These are phyloP conservation scores for Lepus americanus DNA, from an alignment of 2,113 vertebrate species.

Conservation along the genomic window DNA sequence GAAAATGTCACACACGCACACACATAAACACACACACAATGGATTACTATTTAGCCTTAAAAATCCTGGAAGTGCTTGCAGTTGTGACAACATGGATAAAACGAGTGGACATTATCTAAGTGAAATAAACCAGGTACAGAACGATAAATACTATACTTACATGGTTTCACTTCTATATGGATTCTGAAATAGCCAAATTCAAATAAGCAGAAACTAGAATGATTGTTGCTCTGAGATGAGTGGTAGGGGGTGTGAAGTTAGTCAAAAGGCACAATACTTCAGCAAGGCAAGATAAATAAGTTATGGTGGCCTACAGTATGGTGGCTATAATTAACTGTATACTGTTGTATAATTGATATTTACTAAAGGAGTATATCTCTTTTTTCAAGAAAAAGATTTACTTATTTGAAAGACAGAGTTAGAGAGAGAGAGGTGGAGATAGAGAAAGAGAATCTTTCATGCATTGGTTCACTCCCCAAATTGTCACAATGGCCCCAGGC, in stretches of 20 bases:
- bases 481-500: no score
- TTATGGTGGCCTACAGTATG: background rate
- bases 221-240: background rate
- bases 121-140: background rate
- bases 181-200: background rate
- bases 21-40: no score
- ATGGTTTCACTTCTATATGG: background rate
- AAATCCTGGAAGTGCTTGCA: background rate
- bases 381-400: no score
- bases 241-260: background rate
- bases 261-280: background rate
- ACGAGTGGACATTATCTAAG: background rate
- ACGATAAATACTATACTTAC: background rate
- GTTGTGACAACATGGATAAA: background rate
- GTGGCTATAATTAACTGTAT: background rate
- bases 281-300: background rate
- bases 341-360: background rate
- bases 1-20: no score
- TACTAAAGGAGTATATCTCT: background rate
- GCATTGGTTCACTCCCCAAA: no score
- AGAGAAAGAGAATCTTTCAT: no score
- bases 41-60: background rate
- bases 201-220: background rate
- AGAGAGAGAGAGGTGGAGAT: no score
- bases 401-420: no score